Evolutionary conservation across 2,797 vertebrate species (phyloP).

Genomic region (Adrianichthys oophorus): DNA sequence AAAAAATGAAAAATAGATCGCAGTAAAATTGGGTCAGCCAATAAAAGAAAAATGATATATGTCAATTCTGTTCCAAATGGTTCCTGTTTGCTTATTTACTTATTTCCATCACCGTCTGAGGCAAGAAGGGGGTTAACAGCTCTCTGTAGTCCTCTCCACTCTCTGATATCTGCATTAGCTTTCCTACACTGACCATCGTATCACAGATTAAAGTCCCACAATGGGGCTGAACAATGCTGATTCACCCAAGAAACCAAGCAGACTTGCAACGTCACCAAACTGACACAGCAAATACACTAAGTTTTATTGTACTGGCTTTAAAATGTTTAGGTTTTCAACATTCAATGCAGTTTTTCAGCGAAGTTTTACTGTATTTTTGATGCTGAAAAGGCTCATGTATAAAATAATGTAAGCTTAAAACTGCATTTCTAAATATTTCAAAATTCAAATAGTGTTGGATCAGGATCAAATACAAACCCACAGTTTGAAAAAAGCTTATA

Average conservation of each 20-base stretch:
- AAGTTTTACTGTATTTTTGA: too few species aligned
- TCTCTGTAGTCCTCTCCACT: conserved; percentile 63
- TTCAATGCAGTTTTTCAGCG: too few species aligned
- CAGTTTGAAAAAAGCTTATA: too few species aligned
- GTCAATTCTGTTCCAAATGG: conserved; percentile 45
- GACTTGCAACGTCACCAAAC: conserved; percentile 38
- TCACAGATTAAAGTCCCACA: conserved; percentile 14
- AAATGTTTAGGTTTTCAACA: too few species aligned
- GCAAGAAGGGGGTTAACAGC: conserved; percentile 64
- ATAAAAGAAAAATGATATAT: conserved; percentile 30
- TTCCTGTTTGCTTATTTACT: conserved; percentile 49
- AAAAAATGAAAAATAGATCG: too few species aligned
- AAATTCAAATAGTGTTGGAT: too few species aligned
- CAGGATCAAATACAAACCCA: too few species aligned
- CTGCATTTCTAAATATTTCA: too few species aligned
- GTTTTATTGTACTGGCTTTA: conserved; percentile 12
- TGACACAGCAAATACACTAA: conserved; percentile 34
- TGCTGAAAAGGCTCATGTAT: too few species aligned
- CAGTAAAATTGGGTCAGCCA: conserved; percentile 3
- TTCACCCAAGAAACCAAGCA: conserved; percentile 49
- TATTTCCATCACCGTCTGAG: conserved; percentile 42
- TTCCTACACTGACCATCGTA: conserved; percentile 25
- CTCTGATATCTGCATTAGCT: conserved; percentile 25
- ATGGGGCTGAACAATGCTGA: conserved; percentile 43
- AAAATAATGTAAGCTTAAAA: too few species aligned